Percentiles rank a stretch among this genome's conserved stretches.
Conservation (phyloP, 1,140 invertebrate genomes). For the Drosophila punjabiensis region DNA sequence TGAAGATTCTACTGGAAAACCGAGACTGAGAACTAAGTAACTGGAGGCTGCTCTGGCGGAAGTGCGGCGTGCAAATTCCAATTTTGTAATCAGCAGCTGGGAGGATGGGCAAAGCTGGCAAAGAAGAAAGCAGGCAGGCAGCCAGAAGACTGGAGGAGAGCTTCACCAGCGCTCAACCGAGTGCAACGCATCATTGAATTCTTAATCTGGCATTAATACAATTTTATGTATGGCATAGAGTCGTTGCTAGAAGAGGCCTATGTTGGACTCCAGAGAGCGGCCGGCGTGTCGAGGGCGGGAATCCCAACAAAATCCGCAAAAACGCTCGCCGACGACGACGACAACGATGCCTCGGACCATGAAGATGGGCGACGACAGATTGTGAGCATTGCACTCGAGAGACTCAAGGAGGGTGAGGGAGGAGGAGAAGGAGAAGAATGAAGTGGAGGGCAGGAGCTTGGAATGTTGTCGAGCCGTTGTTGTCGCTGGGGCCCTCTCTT, state of each 20-base stretch:
- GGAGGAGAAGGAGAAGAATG: conserved; percentile 9
- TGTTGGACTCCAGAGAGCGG: conserved; percentile 9
- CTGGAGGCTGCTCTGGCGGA: conserved; percentile 56
- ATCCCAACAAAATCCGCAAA: conserved; percentile 75
- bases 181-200: conserved; percentile 73
- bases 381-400: conserved; percentile 60
- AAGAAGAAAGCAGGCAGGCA: conserved; percentile 4
- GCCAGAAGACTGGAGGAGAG: conserved; percentile 26
- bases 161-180: conserved; percentile 22
- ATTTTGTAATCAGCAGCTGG: conserved; percentile 67
- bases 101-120: conserved; percentile 3
- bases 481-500: conserved; percentile 22
- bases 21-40: conserved; percentile 24
- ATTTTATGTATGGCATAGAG: conserved; percentile 68
- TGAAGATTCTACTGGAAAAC: conserved; percentile 12
- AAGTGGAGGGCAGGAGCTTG: conserved; percentile 30
- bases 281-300: conserved; percentile 47
- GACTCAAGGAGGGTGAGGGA: conserved; percentile 6
- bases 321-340: conserved; percentile 12
- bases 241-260: conserved; percentile 11
- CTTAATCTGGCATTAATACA: conserved; percentile 84
- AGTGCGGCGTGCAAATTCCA: conserved; percentile 76
- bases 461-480: conserved; percentile 57
- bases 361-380: conserved; percentile 74
- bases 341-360: conserved; percentile 42